Conservation (phyloP, 2,797 vertebrate species). For the Catostomus latipinnis region DNA sequence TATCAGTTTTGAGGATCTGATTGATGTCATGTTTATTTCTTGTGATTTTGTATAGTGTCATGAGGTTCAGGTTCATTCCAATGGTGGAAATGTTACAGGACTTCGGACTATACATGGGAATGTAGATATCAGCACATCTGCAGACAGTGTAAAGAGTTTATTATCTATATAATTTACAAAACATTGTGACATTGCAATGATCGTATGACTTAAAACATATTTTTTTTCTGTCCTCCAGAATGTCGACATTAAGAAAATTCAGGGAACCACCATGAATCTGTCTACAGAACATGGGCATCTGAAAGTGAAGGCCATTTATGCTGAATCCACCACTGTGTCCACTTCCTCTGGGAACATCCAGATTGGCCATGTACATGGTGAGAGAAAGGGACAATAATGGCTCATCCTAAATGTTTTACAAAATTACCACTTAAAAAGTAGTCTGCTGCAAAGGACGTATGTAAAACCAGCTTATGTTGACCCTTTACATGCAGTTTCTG, state of each 20-base stretch:
- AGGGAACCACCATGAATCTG: constrained; percentile 88
- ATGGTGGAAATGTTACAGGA: constrained; percentile 86
- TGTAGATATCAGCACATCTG: constrained; percentile 82
- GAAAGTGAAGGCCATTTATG: constrained; percentile 90
- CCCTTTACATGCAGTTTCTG: background rate
- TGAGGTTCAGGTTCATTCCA: constrained; percentile 82
- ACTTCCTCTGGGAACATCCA: constrained; percentile 86
- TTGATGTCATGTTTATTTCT: background rate
- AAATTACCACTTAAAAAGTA: background rate
- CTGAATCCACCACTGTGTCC: constrained; percentile 84
- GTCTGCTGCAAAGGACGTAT: too few species aligned
- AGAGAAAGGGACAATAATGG: constrained; percentile 59
- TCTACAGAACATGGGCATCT: constrained; percentile 87
- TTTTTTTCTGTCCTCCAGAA: constrained; percentile 74
- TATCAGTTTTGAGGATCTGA: too few species aligned
- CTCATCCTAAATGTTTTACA: background rate
- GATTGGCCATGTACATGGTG: constrained; percentile 90
- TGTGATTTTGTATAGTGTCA: constrained; percentile 80
- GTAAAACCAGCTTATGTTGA: background rate
- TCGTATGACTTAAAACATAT: background rate
- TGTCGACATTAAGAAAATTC: constrained; percentile 90
- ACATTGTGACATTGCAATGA: background rate
- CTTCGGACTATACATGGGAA: constrained; percentile 90
- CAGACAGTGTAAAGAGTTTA: constrained; percentile 82
- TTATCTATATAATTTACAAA: constrained; percentile 45